phyloP scores from a whole-genome alignment of 2,113 vertebrate species.

The Pelodiscus sinensis region DNA sequence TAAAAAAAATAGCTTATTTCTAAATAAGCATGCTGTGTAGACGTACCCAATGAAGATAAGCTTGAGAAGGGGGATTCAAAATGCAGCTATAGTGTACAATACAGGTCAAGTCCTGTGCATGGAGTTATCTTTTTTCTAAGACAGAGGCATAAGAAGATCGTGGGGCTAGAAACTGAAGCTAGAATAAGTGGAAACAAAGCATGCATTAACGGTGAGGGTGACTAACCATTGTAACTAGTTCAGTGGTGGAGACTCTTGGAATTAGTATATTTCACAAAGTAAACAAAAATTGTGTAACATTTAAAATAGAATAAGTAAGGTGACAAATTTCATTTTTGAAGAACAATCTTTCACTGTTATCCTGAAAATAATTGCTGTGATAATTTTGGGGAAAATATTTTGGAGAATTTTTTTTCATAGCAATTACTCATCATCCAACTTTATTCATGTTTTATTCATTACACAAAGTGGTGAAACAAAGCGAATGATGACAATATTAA shows the following conservation, averaged over 20 bases:
- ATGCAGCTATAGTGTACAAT: not conserved
- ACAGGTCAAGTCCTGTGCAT: not conserved
- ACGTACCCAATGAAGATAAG: not conserved
- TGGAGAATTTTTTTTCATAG: not conserved
- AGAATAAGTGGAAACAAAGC: not conserved
- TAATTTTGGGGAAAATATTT: not conserved
- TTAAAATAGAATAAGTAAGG: not conserved
- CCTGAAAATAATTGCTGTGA: not conserved
- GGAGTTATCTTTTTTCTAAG: not conserved
- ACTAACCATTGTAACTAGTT: not conserved
- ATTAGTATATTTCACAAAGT: slow-evolving; percentile 17
- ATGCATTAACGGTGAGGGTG: not conserved
- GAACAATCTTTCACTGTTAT: not conserved
- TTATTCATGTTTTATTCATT: not conserved
- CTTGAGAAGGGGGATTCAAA: not conserved
- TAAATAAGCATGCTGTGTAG: too few relatives aligned
- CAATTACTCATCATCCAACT: not conserved
- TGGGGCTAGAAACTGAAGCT: not conserved
- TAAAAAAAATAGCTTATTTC: too few relatives aligned
- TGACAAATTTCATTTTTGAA: not conserved
- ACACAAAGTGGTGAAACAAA: not conserved
- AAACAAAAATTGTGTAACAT: not conserved
- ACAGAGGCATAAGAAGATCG: not conserved
- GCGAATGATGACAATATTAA: not conserved
- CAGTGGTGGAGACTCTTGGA: not conserved